Evolutionary conservation across 2,888 invertebrate genomes (phyloP), one percentile per base, ranked within the genome.

Genomic region (Sesia bembeciformis): DNA sequence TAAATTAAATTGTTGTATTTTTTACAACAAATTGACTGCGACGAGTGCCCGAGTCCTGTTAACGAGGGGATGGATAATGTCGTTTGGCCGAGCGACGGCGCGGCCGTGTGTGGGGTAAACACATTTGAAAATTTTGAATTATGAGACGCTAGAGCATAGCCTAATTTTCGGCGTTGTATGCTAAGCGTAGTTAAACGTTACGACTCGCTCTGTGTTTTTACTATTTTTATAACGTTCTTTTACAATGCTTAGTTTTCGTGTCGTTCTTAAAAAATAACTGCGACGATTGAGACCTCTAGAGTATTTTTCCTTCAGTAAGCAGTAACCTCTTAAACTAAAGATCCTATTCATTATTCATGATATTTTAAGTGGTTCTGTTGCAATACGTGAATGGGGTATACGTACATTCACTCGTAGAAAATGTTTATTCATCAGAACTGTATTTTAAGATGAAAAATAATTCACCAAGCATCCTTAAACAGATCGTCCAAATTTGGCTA

Each of bases 1-100:
- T 74, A 85, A 88, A 88, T 88, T 84, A 87, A 86, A 85, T 85
- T 86, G 82, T 83, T 83, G 79, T 83, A 83, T 86, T 87, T 87
- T 86, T 84, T 72, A 74, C 76, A 77, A 75, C 78, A 75, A 79
- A 84, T 84, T 78, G 71, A 78, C 76, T 70, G 68, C 74, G 70
- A 69, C 63, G 72, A 70, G 74, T 72, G 69, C 67, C 74, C 66
- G 69, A 65, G 68, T 70, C 66, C 62, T 62, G 71, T 72, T 81
- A 81, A 80, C 81, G 81, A 76, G 73, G 65, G 72, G 65, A 68
- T 66, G 70, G 65, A 70, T 81, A 81, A 80, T 78, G 70, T 76
- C 74, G 68, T 83, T 82, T 76, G 67, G 68, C 62, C 66, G 63
- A 62, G 56, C 62, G 61, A 56, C 62, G 62, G 59, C 61, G 60